Evolutionary conservation across 2,113 vertebrate genomes (phyloP).

Genomic region (Pollimyrus isidori): DNA sequence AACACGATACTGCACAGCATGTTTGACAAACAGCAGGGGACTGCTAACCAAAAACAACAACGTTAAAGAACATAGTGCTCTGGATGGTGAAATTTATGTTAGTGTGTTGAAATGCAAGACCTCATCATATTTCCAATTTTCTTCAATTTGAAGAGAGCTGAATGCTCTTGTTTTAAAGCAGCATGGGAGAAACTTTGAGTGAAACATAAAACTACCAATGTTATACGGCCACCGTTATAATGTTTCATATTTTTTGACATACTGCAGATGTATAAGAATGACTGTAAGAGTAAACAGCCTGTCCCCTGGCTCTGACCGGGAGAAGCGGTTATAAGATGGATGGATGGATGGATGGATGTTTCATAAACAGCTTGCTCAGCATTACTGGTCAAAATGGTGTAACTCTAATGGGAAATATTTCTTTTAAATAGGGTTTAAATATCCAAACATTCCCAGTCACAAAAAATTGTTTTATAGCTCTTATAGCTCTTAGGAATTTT

Average conservation of each 20-base stretch:
- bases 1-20: background rate
- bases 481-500: background rate
- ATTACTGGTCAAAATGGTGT: background rate
- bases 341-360: background rate
- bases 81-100: background rate
- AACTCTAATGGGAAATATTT: background rate
- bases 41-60: slow-evolving; percentile 3
- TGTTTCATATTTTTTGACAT: background rate
- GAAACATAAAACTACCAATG: background rate
- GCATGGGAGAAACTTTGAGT: background rate
- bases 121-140: slow-evolving; percentile 16
- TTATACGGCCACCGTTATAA: background rate
- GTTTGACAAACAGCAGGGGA: slow-evolving; percentile 2
- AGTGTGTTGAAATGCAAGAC: background rate
- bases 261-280: background rate
- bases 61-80: slow-evolving; percentile 10
- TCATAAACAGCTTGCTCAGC: background rate
- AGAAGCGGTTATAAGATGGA: background rate
- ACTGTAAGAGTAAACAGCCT: background rate
- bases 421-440: background rate
- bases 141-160: slow-evolving; percentile 2
- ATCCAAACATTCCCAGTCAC: background rate
- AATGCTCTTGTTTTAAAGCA: background rate
- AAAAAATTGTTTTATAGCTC: background rate
- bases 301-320: background rate